These are phyloP conservation scores for Macrotus californicus DNA, from an alignment of 2,113 vertebrate species.

Conservation along the genomic window DNA sequence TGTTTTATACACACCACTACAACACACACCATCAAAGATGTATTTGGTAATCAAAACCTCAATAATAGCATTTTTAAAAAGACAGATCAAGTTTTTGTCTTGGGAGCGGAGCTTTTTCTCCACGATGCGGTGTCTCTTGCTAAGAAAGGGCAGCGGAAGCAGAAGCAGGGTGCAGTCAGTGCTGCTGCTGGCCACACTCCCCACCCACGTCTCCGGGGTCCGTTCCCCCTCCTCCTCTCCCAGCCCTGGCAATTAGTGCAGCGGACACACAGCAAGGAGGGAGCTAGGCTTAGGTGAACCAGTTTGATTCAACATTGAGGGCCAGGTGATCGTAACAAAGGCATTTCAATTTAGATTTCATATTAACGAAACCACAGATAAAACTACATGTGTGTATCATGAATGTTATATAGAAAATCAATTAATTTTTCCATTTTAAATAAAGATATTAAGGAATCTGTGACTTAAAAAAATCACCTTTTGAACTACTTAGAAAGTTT, in stretches of 20 bases:
- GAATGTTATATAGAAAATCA: background rate
- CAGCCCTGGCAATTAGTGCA: constrained; percentile 64
- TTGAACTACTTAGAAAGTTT: background rate
- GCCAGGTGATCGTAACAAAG: constrained; percentile 44
- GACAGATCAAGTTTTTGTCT: constrained; percentile 11
- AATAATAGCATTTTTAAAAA: constrained; percentile 18
- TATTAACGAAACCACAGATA: constrained; percentile 5
- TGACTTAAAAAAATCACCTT: background rate
- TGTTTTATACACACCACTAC: constrained; percentile 68
- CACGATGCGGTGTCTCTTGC: background rate
- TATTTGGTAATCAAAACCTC: constrained; percentile 43
- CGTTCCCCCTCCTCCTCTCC: background rate
- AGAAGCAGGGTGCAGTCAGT: background rate
- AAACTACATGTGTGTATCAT: background rate
- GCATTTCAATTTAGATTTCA: background rate
- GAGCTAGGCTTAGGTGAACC: constrained; percentile 57
- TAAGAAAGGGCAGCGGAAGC: background rate
- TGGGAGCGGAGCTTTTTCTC: constrained; percentile 22
- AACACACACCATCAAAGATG: constrained; percentile 60
- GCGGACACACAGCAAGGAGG: constrained; percentile 68
- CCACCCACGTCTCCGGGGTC: background rate
- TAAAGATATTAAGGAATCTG: background rate
- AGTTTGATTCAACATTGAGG: constrained; percentile 82
- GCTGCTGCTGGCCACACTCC: background rate
- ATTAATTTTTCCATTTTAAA: background rate